These are phyloP conservation scores for Diarsia rubi DNA, from an alignment of 2,888 invertebrate species.

Conservation along the genomic window DNA sequence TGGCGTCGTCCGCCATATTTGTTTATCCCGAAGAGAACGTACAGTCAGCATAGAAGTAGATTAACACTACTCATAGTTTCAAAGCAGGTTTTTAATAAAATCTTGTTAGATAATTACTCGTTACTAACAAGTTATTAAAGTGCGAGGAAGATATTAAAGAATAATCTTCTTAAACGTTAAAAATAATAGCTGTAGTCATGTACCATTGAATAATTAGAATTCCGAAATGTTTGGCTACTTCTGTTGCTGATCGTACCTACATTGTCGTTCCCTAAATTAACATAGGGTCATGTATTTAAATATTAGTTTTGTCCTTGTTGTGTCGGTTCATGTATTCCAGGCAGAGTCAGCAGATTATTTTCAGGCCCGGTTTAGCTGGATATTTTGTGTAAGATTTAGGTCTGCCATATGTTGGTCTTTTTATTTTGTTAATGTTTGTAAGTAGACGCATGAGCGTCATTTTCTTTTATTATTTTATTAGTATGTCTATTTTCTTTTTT, in stretches of 20 bases:
- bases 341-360: constrained; percentile 37
- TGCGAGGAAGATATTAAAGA: too few species aligned
- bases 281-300: constrained; percentile 58
- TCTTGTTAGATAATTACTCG: too few species aligned
- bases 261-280: constrained; percentile 54
- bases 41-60: too few species aligned
- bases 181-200: too few species aligned
- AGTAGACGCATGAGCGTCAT: constrained; percentile 1
- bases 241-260: too few species aligned
- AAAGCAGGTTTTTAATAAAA: too few species aligned
- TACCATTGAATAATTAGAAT: too few species aligned
- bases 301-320: constrained; percentile 50
- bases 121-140: too few species aligned
- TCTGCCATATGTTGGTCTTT: constrained; percentile 29
- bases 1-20: constrained; percentile 53
- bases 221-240: too few species aligned
- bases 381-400: constrained; percentile 33
- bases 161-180: too few species aligned
- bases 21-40: constrained; percentile 46
- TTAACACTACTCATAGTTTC: too few species aligned
- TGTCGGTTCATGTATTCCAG: constrained; percentile 35
- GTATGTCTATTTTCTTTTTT: constrained; percentile 1
- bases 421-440: constrained; percentile 14
- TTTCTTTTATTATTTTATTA: constrained; percentile 1
- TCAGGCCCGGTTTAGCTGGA: constrained; percentile 22